Percentiles rank a stretch among this genome's conserved stretches.
These are phyloP conservation scores for Nemapogon koenigi DNA, from an alignment of 2,888 invertebrate species.

Conservation along the genomic window DNA sequence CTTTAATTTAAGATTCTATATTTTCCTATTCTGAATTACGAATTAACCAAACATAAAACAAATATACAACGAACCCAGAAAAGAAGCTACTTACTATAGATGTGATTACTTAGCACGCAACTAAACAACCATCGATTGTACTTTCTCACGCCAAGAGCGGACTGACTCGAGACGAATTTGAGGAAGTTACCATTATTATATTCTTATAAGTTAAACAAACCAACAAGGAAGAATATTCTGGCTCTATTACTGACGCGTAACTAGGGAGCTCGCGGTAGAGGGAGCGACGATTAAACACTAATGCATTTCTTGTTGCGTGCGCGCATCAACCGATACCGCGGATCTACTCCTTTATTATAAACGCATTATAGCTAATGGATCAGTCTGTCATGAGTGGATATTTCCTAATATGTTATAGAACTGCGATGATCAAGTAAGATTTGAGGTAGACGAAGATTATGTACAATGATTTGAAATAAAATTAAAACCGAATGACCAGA, in stretches of 20 bases:
- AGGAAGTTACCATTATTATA: slow-evolving; percentile 52
- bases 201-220: slow-evolving; percentile 47
- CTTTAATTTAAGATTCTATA: no score
- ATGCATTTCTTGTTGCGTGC: slow-evolving; percentile 34
- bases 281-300: slow-evolving; percentile 35
- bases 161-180: slow-evolving; percentile 49
- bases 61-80: no score
- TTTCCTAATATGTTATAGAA: slow-evolving; percentile 2
- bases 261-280: slow-evolving; percentile 26
- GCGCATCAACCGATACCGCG: slow-evolving; percentile 9
- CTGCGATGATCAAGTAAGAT: no score
- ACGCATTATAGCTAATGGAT: slow-evolving; percentile 38
- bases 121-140: slow-evolving; percentile 20
- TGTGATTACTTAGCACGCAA: slow-evolving; percentile 3
- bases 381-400: slow-evolving; percentile 10
- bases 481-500: no score
- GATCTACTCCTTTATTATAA: slow-evolving; percentile 41
- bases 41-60: no score
- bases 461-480: no score
- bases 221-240: slow-evolving; percentile 25
- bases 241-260: slow-evolving; percentile 24
- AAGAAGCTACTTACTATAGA: no score
- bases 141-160: slow-evolving; percentile 46
- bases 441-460: no score
- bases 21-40: no score